Evolutionary conservation across 1,140 invertebrate genomes (phyloP).

Genomic region (Cotesia typhae): DNA sequence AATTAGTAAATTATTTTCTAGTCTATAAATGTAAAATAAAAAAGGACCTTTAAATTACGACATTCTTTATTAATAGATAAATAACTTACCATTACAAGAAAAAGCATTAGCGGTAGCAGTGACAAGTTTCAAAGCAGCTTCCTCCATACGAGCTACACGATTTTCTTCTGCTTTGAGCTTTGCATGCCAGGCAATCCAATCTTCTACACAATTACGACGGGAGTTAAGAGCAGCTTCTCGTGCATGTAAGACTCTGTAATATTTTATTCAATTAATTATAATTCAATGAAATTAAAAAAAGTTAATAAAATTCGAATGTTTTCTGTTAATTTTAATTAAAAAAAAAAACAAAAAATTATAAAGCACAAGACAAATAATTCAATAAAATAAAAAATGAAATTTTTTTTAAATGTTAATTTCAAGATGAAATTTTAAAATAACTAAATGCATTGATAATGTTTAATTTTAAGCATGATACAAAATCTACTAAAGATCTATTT

Average conservation of each 20-base stretch:
- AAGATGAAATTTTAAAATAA: too few species aligned
- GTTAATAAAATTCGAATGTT: background rate
- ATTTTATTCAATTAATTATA: slow-evolving; percentile 21
- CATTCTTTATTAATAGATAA: background rate
- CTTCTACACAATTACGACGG: slow-evolving; percentile 61
- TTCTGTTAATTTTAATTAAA: too few species aligned
- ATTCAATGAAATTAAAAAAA: background rate
- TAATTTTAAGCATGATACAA: background rate
- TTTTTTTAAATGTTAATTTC: too few species aligned
- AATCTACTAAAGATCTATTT: slow-evolving; percentile 55
- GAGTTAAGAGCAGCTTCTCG: slow-evolving; percentile 60
- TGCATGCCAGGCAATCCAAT: slow-evolving; percentile 64
- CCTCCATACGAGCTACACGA: slow-evolving; percentile 61
- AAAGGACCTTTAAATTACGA: background rate
- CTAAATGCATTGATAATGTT: background rate
- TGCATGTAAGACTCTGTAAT: slow-evolving; percentile 58
- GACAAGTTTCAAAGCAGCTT: slow-evolving; percentile 60
- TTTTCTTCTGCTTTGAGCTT: slow-evolving; percentile 60
- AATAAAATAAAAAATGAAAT: too few species aligned
- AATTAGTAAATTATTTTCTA: too few species aligned
- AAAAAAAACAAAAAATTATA: too few species aligned
- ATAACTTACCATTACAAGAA: slow-evolving; percentile 55
- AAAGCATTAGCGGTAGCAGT: slow-evolving; percentile 58
- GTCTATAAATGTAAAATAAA: background rate
- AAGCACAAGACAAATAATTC: too few species aligned